phyloP scores from a whole-genome alignment of 92 coral and sea anemone species.

The Meandrina meandrites region DNA sequence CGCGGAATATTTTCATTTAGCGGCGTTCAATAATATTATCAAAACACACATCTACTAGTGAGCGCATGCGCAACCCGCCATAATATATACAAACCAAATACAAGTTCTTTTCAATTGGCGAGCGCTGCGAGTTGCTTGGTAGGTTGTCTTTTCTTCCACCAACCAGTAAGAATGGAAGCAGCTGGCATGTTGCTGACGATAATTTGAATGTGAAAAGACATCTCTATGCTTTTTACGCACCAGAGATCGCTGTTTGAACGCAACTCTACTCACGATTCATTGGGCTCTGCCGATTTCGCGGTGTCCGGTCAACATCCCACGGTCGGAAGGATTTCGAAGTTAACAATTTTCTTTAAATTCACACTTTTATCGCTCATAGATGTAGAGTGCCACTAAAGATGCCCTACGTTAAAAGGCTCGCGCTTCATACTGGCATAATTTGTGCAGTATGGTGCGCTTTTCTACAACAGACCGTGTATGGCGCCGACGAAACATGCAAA shows the following conservation, averaged over 20 bases:
- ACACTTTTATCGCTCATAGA: conserved; percentile 30
- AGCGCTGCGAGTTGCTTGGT: conserved; percentile 59
- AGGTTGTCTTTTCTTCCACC: conserved; percentile 55
- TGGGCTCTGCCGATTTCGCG: conserved; percentile 27
- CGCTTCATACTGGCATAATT: conserved; percentile 56
- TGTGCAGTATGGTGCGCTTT: conserved; percentile 56
- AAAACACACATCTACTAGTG: conserved; percentile 6
- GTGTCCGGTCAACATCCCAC: conserved; percentile 58
- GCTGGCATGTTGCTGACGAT: conserved; percentile 77
- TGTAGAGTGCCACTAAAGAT: conserved; percentile 64
- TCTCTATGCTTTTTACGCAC: conserved; percentile 78
- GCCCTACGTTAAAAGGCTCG: conserved; percentile 54
- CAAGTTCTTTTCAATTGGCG: conserved; percentile 65
- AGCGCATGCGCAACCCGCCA: conserved; percentile 37
- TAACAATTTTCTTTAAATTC: conserved; percentile 38
- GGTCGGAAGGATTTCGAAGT: conserved; percentile 22
- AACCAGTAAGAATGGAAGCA: conserved; percentile 89
- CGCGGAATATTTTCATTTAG: not conserved
- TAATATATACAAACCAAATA: conserved; percentile 30
- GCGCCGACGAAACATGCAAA: conserved; percentile 40
- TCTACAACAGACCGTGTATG: conserved; percentile 74
- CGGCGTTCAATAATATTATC: conserved; percentile 12
- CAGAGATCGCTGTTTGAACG: conserved; percentile 63
- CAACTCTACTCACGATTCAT: conserved; percentile 35
- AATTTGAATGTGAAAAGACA: conserved; percentile 91